Base-by-base conservation (phyloP, 2,888 invertebrate species). In the Cheiracanthium punctorium region DNA sequence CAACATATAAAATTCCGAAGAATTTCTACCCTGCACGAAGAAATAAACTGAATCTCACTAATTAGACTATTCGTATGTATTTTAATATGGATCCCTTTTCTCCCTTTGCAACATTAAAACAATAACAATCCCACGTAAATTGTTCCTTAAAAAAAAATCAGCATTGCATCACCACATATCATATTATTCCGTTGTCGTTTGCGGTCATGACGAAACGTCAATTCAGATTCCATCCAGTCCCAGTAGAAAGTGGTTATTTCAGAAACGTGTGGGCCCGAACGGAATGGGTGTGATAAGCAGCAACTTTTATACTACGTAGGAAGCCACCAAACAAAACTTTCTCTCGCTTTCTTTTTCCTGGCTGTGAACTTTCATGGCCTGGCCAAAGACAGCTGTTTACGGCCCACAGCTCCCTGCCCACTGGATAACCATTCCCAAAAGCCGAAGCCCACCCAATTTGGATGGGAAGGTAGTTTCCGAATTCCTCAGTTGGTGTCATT, bases 381-480 rank as follows among this genome's bases (percentile, higher is more conserved):
- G 12, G 58, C 1, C 48, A 4, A 17, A 24, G 58, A 24, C 41
- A 82, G 52, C 48, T 76, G 70, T 30, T 76, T 64, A n/a, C 71
- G 28, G 24, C 82, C 82, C 82, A 82, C 82, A 43, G 58, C 12
- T 8, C 29, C 37, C 71, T 64, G 65, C 82, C 82, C 72, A 82
- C 82, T 33, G 29, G 7, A 20, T 8, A 64, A 29, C 28, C 64
- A 64, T 29, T 29, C 12, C 17, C 24, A 24, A 2, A 58, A 58
- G 24, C 4, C 24, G 58, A 24, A 58, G 58, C 58, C 58, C 58
- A 58, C 58, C 58, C 58, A 24, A 58, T 24, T 24, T 24, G 58
- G 58, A 58, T 24, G 24, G 24, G n/a, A n/a, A n/a, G n/a, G n/a
- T n/a, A n/a, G 24, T 20, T 58, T 58, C 58, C 58, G 58, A 58